Base-by-base conservation (phyloP, 2,797 vertebrate species). In the Semotilus atromaculatus region DNA sequence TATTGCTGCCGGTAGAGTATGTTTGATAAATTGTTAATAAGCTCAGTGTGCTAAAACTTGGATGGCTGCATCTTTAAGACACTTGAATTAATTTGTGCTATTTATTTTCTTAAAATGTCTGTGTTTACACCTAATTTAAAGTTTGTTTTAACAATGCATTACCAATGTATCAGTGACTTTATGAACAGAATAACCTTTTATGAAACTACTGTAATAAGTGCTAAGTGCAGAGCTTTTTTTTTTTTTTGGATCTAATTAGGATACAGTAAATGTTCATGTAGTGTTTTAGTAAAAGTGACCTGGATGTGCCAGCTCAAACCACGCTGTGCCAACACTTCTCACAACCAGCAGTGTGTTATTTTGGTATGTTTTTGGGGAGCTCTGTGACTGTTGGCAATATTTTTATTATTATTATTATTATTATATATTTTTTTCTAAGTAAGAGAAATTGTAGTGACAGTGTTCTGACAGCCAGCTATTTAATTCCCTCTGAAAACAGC, bases 81-180 rank as follows among this genome's bases (percentile, higher is more conserved):
- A 94, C 95, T 95, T 95, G 94, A 95, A 95, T 92, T 93, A 91
- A 90, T 93, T 93, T 87, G 90, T 88, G 72, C 72, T 89, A 90
- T 93, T 91, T 92, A 84, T 88, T 81, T 83, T 48, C 73, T 86
- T 81, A 71, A 74, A 31, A 88, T 84, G 87, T 88, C 55, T 79
- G 67, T 87, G 88, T 90, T 90, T 90, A 87, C 89, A 89, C 88
- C 88, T 89, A 72, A 86, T 83, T 89, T 89, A 83, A 86, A 66
- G 75, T 91, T 73, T 78, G 26, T 64, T 66, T 66, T 77, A 70
- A 82, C 64, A 58, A 53, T 48, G 18, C 45, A 76, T 83, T 40
- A 18, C 40, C 51, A 67, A n/a, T 70, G 26, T 70, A 48, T 60
- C 36, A n/a, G 19, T 78, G 34, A 43, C n/a, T 83, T 75, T 58